These are phyloP conservation scores for Ormyrus pomaceus DNA, from an alignment of 2,888 invertebrate species.

Conservation along the genomic window DNA sequence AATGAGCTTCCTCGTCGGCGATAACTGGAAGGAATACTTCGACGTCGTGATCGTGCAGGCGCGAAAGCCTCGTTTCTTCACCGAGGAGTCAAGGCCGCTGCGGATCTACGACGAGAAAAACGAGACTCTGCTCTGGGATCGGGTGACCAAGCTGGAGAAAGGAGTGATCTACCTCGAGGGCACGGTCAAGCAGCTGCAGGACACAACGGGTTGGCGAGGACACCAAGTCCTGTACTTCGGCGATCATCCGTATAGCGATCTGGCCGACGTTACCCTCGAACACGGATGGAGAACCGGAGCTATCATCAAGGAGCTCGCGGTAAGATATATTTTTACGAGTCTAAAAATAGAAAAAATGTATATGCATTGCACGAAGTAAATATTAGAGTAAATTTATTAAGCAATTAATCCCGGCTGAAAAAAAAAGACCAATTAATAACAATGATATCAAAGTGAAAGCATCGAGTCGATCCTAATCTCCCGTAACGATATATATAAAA, in stretches of 20 bases:
- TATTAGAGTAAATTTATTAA: no score
- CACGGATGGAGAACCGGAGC: conserved; percentile 99
- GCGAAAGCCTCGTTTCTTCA: conserved; percentile 97
- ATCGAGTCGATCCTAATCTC: background rate
- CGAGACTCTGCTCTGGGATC: conserved; percentile 93
- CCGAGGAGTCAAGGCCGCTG: conserved; percentile 92
- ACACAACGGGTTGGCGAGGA: conserved; percentile 94
- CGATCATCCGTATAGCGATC: conserved; percentile 97
- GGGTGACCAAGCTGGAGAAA: conserved; percentile 89
- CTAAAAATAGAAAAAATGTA: no score
- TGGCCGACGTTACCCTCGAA: conserved; percentile 96
- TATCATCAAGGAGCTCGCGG: conserved; percentile 95
- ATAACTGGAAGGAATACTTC: conserved; percentile 93
- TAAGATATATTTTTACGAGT: conserved; percentile 72
- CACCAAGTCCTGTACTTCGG: conserved; percentile 97
- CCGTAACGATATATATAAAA: no score
- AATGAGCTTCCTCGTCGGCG: conserved; percentile 92
- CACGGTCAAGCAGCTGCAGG: conserved; percentile 93
- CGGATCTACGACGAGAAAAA: conserved; percentile 89
- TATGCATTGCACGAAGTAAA: no score
- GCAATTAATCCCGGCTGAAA: no score
- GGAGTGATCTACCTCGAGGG: conserved; percentile 97
- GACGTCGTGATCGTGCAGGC: conserved; percentile 97
- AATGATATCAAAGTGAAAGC: background rate
- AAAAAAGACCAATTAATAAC: no score